phyloP scores from a whole-genome alignment of 92 coral and sea anemone species.

The Paramuricea clavata region DNA sequence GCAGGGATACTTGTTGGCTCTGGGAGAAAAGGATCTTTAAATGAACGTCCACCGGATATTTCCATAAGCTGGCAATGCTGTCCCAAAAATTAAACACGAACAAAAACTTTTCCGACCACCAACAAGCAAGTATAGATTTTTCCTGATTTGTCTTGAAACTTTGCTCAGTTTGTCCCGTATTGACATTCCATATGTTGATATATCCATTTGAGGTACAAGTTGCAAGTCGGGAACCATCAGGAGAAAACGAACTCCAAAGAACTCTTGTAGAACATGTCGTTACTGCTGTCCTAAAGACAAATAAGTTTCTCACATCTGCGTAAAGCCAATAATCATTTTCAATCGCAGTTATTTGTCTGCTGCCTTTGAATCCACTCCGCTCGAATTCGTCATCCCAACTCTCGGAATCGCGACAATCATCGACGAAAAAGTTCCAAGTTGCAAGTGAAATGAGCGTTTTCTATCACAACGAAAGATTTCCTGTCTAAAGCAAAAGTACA shows the following conservation, averaged over 20 bases:
- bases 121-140: neutral
- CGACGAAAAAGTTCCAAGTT: no score
- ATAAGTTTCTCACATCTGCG: neutral
- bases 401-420: no score
- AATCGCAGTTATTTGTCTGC: neutral
- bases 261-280: neutral
- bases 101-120: neutral
- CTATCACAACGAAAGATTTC: neutral
- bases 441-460: neutral
- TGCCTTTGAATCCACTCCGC: no score
- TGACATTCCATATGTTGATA: conserved; percentile 7
- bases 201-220: neutral
- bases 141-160: neutral
- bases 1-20: neutral
- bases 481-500: neutral
- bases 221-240: neutral
- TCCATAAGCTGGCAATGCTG: neutral
- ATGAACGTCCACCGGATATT: neutral
- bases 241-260: conserved; percentile 1
- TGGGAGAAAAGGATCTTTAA: neutral
- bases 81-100: neutral
- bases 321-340: neutral
- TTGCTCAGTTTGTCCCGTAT: neutral
- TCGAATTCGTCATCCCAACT: no score
- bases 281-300: neutral